phyloP scores from a whole-genome alignment of 2,113 vertebrate species.

The Passer montanus region DNA sequence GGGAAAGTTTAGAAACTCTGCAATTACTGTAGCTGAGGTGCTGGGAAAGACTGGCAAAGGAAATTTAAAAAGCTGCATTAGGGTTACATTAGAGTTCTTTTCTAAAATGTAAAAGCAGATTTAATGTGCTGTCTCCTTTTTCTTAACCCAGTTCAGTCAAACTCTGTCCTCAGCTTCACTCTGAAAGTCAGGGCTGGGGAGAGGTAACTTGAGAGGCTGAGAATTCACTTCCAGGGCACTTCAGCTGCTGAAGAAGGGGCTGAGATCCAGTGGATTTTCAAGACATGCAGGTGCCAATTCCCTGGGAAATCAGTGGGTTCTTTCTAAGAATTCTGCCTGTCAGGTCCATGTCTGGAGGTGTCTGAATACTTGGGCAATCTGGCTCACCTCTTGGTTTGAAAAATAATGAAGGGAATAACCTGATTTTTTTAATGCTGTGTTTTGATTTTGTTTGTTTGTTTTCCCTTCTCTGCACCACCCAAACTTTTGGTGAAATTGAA shows the following conservation, averaged over 20 bases:
- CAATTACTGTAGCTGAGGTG: conserved; percentile 21
- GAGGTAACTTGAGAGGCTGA: background rate
- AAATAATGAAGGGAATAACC: background rate
- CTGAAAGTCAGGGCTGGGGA: background rate
- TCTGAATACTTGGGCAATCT: background rate
- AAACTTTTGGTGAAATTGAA: background rate
- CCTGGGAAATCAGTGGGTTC: background rate
- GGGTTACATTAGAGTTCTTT: background rate
- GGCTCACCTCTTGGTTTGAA: background rate
- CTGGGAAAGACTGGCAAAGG: background rate
- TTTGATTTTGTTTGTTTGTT: background rate
- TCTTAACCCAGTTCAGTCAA: conserved; percentile 27
- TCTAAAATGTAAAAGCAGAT: background rate
- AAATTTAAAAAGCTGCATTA: background rate
- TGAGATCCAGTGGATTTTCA: background rate
- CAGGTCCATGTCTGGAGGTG: background rate
- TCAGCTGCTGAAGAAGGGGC: background rate
- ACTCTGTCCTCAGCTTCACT: background rate
- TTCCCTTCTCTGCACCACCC: background rate
- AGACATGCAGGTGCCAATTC: background rate
- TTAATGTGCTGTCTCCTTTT: background rate
- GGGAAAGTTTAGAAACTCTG: conserved; percentile 40
- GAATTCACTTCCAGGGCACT: background rate
- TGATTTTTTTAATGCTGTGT: background rate
- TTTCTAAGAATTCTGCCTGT: background rate